phyloP scores from a whole-genome alignment of 1,140 invertebrate species.

The Drosophila watanabei region DNA sequence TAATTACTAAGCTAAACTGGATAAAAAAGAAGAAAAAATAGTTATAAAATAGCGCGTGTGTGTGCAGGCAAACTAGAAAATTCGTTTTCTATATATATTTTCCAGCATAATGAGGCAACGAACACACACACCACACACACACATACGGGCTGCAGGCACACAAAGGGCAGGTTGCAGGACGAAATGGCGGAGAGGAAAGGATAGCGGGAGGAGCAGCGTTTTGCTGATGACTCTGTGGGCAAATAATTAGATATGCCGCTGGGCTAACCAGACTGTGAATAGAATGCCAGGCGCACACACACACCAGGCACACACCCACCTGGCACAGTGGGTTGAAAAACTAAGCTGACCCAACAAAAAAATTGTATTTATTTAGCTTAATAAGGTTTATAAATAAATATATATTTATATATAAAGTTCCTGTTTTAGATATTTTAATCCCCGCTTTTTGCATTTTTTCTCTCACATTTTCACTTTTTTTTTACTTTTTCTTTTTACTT shows the following conservation, averaged over 20 bases:
- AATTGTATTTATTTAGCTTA: not conserved
- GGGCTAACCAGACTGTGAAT: constrained; percentile 59
- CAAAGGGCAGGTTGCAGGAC: not conserved
- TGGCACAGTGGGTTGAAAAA: constrained; percentile 2
- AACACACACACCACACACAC: not conserved
- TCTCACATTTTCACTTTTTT: not conserved
- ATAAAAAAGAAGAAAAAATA: not conserved
- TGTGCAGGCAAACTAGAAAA: constrained; percentile 34
- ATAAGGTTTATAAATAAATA: not conserved
- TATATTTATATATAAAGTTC: not conserved
- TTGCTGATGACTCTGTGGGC: constrained; percentile 52
- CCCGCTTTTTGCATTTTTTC: not conserved
- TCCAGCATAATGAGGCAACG: constrained; percentile 38
- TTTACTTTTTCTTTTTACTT: not conserved
- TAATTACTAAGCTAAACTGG: constrained; percentile 38
- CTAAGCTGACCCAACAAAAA: not conserved
- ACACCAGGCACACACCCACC: constrained; percentile 6
- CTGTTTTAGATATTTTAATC: not conserved
- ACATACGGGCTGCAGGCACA: not conserved
- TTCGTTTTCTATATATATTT: constrained; percentile 60
- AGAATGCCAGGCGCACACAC: constrained; percentile 44
- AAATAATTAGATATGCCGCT: constrained; percentile 65
- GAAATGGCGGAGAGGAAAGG: constrained; percentile 2
- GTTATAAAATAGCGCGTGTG: constrained; percentile 12
- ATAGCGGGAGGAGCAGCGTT: constrained; percentile 20